phyloP scores from a whole-genome alignment of 2,797 vertebrate genomes.

The Fundulus diaphanus region DNA sequence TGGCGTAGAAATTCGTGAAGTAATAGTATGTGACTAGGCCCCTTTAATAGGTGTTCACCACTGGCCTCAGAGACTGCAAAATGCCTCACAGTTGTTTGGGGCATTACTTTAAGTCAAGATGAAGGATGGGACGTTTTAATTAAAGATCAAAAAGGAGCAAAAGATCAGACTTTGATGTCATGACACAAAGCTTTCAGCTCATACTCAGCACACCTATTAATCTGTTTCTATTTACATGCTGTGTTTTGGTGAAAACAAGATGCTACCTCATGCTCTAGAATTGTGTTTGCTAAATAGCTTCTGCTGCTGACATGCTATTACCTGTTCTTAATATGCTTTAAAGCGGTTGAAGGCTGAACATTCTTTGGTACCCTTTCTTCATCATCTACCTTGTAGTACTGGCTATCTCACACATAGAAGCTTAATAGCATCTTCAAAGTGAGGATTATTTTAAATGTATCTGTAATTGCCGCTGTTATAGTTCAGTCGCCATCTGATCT shows the following conservation, averaged over 20 bases:
- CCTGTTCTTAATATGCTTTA: slow-evolving; percentile 12
- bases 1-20: no score
- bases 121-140: slow-evolving; percentile 72
- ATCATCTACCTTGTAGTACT: not conserved
- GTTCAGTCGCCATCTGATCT: slow-evolving; percentile 70
- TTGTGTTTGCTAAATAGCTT: slow-evolving; percentile 27
- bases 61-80: slow-evolving; percentile 24
- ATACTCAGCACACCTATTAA: slow-evolving; percentile 44
- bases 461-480: slow-evolving; percentile 63
- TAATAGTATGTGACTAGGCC: no score
- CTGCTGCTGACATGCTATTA: slow-evolving; percentile 29
- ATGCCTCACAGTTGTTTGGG: slow-evolving; percentile 47
- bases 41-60: slow-evolving; percentile 30
- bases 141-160: slow-evolving; percentile 53
- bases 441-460: slow-evolving; percentile 55
- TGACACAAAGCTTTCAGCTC: slow-evolving; percentile 54
- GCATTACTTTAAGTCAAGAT: slow-evolving; percentile 60
- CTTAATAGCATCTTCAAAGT: slow-evolving; percentile 43
- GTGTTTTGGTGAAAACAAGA: slow-evolving; percentile 73
- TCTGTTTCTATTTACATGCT: slow-evolving; percentile 60
- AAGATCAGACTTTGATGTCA: slow-evolving; percentile 66
- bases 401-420: not conserved
- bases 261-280: slow-evolving; percentile 43
- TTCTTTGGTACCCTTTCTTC: not conserved
- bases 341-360: not conserved